Evolutionary conservation across 1,140 invertebrate genomes (phyloP).

Genomic region (Scaptodrosophila lebanonensis): DNA sequence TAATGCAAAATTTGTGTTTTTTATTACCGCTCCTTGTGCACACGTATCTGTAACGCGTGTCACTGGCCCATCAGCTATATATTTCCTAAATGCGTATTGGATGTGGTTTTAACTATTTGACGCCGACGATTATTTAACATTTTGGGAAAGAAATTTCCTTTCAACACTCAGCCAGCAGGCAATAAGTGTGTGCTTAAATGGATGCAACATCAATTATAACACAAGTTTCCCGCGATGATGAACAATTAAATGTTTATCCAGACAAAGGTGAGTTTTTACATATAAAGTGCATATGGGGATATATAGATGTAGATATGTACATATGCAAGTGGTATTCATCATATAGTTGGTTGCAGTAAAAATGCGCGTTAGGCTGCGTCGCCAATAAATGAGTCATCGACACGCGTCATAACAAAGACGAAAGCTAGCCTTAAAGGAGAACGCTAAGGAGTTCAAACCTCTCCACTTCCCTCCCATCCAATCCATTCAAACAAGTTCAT

Average conservation of each 20-base stretch:
- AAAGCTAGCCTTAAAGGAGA: conserved; percentile 48
- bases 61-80: no score
- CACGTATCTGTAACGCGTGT: no score
- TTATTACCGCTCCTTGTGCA: conserved; percentile 18
- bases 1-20: conserved; percentile 47
- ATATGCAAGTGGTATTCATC: no score
- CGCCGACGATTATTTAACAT: no score
- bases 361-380: no score
- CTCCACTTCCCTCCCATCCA: conserved; percentile 10
- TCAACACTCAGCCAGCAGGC: conserved; percentile 17
- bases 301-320: no score
- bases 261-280: conserved; percentile 89
- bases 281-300: no score
- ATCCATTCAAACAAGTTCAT: conserved; percentile 30
- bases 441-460: conserved; percentile 21
- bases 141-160: no score
- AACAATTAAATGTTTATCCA: conserved; percentile 93
- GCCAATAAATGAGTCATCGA: conserved; percentile 47
- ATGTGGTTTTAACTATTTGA: no score
- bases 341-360: no score
- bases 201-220: conserved; percentile 99
- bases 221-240: conserved; percentile 97
- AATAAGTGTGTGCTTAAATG: conserved; percentile 87
- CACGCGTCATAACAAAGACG: conserved; percentile 68
- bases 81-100: no score